These are phyloP conservation scores for Equus przewalskii DNA, from an alignment of 2,113 vertebrate species.

Conservation along the genomic window DNA sequence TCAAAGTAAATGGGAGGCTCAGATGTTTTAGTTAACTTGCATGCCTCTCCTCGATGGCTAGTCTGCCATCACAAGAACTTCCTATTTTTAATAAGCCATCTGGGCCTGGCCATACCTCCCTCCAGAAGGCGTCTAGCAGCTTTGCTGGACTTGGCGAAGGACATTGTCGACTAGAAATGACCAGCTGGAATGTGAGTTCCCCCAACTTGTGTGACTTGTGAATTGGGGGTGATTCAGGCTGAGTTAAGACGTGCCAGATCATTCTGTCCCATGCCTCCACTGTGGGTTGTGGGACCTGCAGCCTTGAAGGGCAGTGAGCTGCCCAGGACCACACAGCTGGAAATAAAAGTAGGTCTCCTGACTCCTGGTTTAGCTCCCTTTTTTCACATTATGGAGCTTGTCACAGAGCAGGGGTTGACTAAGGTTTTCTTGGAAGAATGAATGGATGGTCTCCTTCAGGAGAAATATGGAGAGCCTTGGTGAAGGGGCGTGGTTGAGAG, in stretches of 20 bases:
- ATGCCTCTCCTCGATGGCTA: not conserved
- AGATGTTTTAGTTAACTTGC: conserved; percentile 36
- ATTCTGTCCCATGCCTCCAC: fast-evolving
- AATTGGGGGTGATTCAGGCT: not conserved
- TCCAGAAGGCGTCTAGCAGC: conserved; percentile 49
- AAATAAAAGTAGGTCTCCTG: not conserved
- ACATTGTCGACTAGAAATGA: not conserved
- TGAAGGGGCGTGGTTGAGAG: not conserved
- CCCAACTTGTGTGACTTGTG: not conserved
- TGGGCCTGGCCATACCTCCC: conserved; percentile 26
- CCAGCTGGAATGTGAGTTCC: not conserved
- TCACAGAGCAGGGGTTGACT: not conserved
- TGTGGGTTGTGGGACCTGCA: not conserved
- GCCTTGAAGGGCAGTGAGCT: not conserved
- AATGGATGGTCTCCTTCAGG: not conserved
- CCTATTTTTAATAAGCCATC: conserved; percentile 44
- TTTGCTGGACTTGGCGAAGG: conserved; percentile 37
- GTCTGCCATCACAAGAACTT: not conserved
- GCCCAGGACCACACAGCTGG: not conserved
- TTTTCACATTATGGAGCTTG: too few species aligned
- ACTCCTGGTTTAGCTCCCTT: not conserved
- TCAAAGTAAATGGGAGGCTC: conserved; percentile 52
- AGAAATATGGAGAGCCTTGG: not conserved
- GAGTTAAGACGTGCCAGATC: not conserved
- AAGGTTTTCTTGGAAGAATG: not conserved